Evolutionary conservation across 2,797 vertebrate species (phyloP).

Genomic region (Liparis tanakae): DNA sequence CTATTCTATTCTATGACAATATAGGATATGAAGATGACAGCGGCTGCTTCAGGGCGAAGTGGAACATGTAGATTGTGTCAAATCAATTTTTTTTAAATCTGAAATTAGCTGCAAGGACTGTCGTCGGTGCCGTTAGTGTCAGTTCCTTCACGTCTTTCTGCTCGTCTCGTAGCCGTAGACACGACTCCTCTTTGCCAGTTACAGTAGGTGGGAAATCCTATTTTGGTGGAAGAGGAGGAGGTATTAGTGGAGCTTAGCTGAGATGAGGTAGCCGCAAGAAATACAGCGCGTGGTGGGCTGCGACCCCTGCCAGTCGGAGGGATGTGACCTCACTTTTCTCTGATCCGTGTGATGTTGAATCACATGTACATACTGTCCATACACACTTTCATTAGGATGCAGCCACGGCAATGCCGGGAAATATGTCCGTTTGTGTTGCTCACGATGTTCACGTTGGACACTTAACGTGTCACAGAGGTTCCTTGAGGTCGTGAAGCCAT

Average conservation of each 20-base stretch:
- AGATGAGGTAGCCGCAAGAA: constrained; percentile 22
- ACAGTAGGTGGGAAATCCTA: constrained; percentile 15
- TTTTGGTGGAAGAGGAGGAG: constrained; percentile 14
- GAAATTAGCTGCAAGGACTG: too few species aligned
- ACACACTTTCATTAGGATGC: background rate
- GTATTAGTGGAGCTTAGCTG: constrained; percentile 17
- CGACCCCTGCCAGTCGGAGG: constrained; percentile 24
- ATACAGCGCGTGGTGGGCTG: constrained; percentile 23
- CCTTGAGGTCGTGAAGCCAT: background rate
- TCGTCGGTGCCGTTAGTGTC: background rate
- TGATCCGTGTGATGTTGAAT: background rate
- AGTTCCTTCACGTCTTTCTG: constrained; percentile 6
- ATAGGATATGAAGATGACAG: background rate
- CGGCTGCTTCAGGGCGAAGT: background rate
- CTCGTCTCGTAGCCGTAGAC: background rate
- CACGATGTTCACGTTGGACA: background rate
- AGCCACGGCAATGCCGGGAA: background rate
- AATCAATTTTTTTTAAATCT: background rate
- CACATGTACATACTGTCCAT: too few species aligned
- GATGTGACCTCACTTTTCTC: constrained; percentile 7
- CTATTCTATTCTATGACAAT: too few species aligned
- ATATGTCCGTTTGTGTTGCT: background rate
- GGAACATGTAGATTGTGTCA: background rate
- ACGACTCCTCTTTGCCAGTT: constrained; percentile 15
- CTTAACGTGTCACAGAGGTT: too few species aligned